A percentile compares a stretch with the other conserved stretches of the same genome.
Conservation (phyloP, 2,888 invertebrate species). For the Chironomus tentans region DNA sequence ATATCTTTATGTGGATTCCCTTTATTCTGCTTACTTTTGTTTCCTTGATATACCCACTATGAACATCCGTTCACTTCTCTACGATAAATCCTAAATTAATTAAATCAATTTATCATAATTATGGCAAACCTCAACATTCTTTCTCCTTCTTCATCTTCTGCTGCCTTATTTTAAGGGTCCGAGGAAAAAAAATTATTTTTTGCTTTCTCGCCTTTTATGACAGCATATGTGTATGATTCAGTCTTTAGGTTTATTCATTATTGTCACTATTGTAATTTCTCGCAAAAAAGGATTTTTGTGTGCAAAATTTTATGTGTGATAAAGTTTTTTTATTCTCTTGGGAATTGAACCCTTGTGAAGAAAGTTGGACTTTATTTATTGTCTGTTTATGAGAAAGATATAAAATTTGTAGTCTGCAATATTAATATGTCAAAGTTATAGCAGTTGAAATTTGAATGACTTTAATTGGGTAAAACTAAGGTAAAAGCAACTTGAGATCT, state of each 20-base stretch:
- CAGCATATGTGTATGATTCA: background rate
- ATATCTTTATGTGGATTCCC: background rate
- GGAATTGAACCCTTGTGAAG: background rate
- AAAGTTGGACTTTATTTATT: no score
- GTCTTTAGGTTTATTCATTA: background rate
- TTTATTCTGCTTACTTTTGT: background rate
- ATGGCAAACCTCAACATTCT: slow-evolving; percentile 26
- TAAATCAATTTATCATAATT: slow-evolving; percentile 27
- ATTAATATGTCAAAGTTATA: no score
- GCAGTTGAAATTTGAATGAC: no score
- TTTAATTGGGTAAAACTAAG: no score
- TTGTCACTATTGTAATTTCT: background rate
- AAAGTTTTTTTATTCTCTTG: background rate
- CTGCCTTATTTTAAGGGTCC: background rate
- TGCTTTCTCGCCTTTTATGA: background rate
- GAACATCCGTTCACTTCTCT: background rate
- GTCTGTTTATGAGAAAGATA: no score
- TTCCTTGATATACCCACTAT: background rate
- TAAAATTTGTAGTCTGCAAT: no score
- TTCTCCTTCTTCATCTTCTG: background rate
- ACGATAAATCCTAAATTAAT: slow-evolving; percentile 24
- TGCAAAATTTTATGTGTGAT: background rate
- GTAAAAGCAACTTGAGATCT: no score
- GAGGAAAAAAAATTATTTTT: background rate
- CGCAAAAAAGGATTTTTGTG: no score